These are phyloP conservation scores for Strix occidentalis DNA, from an alignment of 2,797 vertebrate species.

Conservation along the genomic window DNA sequence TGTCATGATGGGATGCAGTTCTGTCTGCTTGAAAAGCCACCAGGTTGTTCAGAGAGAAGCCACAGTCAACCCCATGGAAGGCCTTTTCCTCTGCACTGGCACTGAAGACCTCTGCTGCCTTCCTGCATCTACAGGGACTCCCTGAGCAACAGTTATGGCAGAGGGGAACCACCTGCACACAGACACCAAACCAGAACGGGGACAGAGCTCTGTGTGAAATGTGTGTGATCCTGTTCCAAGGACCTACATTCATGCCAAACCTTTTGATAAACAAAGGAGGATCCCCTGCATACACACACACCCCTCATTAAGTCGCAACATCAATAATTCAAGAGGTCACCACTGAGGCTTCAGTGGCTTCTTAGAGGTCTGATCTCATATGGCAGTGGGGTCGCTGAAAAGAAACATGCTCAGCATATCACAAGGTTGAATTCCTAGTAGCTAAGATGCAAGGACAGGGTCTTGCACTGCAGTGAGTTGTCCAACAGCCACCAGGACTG, in stretches of 20 bases:
- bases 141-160: neutral
- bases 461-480: neutral
- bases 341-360: neutral
- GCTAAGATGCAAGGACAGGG: neutral
- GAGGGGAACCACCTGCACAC: neutral
- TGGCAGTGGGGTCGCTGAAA: neutral
- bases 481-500: neutral
- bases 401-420: constrained; percentile 1
- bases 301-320: constrained; percentile 29
- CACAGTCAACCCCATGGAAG: neutral
- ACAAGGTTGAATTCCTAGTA: neutral
- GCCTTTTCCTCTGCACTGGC: neutral
- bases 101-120: neutral
- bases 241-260: neutral
- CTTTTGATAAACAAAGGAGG: constrained; percentile 28
- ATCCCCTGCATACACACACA: neutral
- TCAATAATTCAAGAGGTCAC: constrained; percentile 58
- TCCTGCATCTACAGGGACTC: neutral
- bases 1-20: neutral
- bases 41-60: neutral
- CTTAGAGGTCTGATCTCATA: constrained; percentile 31
- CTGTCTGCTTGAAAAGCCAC: neutral
- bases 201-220: neutral
- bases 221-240: neutral
- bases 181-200: neutral